A percentile compares a stretch with the other conserved stretches of the same genome.
Evolutionary conservation across 2,113 vertebrate genomes (phyloP).

Genomic region (Ginglymostoma cirratum): DNA sequence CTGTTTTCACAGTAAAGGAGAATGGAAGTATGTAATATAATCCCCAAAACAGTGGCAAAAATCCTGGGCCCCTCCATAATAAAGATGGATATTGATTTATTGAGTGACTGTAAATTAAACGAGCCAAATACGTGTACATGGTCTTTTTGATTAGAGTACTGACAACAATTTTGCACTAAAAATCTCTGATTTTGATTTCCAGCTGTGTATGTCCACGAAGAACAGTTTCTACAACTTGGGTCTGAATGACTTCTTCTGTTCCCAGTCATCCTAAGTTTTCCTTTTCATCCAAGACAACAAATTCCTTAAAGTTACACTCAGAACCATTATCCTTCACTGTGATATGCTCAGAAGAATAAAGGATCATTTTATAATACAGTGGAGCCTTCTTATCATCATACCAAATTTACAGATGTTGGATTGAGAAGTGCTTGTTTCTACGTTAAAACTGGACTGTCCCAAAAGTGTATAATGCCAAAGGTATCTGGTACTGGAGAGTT

Average conservation of each 20-base stretch:
- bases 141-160: not conserved
- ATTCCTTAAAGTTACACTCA: not conserved
- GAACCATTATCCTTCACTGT: not conserved
- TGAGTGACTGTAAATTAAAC: not conserved
- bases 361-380: not conserved
- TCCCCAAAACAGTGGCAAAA: not conserved
- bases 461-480: not conserved
- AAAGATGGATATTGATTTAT: not conserved
- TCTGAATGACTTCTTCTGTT: not conserved
- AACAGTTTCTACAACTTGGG: not conserved
- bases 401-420: not conserved
- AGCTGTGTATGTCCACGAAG: not conserved
- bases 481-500: not conserved
- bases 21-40: not conserved
- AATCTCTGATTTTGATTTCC: not conserved
- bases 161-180: not conserved
- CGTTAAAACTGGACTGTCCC: not conserved
- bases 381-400: constrained; percentile 1
- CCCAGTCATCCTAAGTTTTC: not conserved
- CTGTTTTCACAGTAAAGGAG: not conserved
- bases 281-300: not conserved
- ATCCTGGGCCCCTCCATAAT: not conserved
- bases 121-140: not conserved
- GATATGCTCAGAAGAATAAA: not conserved
- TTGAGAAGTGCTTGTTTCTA: not conserved